Conservation (phyloP, 2,113 vertebrate species). For the Promerops cafer region DNA sequence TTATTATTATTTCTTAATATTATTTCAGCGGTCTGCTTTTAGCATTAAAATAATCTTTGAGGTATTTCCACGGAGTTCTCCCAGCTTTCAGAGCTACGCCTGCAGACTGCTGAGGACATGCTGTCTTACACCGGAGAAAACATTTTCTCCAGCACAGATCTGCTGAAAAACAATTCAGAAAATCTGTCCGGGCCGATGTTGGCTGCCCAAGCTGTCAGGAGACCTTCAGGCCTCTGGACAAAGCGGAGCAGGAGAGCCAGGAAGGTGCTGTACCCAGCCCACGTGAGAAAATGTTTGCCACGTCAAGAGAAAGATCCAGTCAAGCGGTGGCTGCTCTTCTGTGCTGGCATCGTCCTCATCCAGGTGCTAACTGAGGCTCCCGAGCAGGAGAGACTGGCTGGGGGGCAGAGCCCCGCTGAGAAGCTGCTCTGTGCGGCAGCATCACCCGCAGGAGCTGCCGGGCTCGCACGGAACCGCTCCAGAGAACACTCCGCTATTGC, state of each 20-base stretch:
- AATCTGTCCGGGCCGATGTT: not conserved
- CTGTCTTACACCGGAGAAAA: not conserved
- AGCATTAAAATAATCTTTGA: not conserved
- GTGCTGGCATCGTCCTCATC: constrained; percentile 4
- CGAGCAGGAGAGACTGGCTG: not conserved
- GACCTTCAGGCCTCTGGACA: not conserved
- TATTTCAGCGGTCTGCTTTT: not conserved
- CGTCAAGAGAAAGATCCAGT: constrained; percentile 21
- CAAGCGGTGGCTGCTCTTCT: constrained; percentile 46
- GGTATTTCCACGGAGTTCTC: not conserved
- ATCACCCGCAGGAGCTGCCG: fast-evolving
- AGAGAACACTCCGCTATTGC: not conserved
- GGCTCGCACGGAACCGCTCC: not conserved
- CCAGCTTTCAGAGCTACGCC: not conserved
- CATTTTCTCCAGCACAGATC: not conserved
- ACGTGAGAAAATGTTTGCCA: constrained; percentile 30
- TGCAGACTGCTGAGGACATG: not conserved
- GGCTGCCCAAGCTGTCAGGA: not conserved
- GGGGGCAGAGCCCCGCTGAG: not conserved
- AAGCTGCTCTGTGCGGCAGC: not conserved
- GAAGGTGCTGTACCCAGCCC: constrained; percentile 54
- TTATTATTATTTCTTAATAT: not conserved
- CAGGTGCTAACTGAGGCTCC: not conserved
- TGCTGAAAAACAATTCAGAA: constrained; percentile 12
- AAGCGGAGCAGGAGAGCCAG: constrained; percentile 38